Evolutionary conservation across 2,888 invertebrate species (phyloP).

Genomic region (Athripsodes cinereus): DNA sequence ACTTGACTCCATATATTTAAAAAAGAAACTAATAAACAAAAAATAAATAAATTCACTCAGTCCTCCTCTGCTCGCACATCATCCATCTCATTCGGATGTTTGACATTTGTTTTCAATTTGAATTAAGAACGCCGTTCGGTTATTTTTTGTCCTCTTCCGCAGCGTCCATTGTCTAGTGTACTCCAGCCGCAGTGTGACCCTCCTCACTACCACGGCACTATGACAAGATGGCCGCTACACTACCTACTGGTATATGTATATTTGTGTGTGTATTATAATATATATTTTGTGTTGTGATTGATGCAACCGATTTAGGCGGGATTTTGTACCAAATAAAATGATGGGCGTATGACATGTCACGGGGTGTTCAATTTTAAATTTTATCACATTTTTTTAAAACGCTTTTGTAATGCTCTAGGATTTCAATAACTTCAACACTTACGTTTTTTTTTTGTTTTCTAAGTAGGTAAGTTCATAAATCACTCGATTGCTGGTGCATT

Average conservation of each 20-base stretch:
- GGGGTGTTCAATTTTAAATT: conserved; percentile 6
- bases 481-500: too few species aligned
- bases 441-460: too few species aligned
- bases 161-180: conserved; percentile 14
- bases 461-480: too few species aligned
- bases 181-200: background rate
- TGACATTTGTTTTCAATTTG: conserved; percentile 26
- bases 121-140: conserved; percentile 19
- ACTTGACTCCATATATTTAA: too few species aligned
- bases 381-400: conserved; percentile 3
- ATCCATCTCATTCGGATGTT: conserved; percentile 18
- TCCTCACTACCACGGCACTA: background rate
- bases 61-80: background rate
- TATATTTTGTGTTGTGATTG: conserved; percentile 26
- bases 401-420: too few species aligned
- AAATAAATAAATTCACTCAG: too few species aligned
- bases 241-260: too few species aligned
- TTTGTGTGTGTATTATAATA: too few species aligned
- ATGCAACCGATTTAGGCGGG: conserved; percentile 24
- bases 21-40: too few species aligned
- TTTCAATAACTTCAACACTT: too few species aligned
- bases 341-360: conserved; percentile 22
- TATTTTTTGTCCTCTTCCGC: conserved; percentile 12
- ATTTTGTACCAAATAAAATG: conserved; percentile 7
- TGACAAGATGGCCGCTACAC: conserved; percentile 12